A percentile compares a stretch with the other conserved stretches of the same genome.
phyloP scores from a whole-genome alignment of 1,140 invertebrate genomes.

The Parapsyche elsis region DNA sequence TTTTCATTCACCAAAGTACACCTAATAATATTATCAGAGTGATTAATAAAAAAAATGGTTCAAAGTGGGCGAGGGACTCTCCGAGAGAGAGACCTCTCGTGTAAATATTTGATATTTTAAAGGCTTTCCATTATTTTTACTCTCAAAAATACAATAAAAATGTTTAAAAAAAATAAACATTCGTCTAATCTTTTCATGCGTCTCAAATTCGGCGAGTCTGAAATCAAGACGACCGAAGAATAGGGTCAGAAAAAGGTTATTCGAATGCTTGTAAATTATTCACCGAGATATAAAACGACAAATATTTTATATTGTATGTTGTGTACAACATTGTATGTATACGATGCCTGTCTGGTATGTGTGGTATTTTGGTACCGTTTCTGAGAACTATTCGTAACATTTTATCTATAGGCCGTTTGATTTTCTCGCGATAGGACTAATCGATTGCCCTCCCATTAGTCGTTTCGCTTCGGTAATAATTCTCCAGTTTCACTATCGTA shows the following conservation, averaged over 20 bases:
- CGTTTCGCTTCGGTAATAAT: slow-evolving; percentile 6
- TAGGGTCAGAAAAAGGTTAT: neutral
- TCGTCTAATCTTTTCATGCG: no score
- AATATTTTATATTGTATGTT: no score
- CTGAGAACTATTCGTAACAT: neutral
- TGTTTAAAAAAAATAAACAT: no score
- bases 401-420: slow-evolving; percentile 16
- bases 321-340: no score
- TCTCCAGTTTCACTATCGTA: slow-evolving; percentile 3
- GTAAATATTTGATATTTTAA: slow-evolving; percentile 22
- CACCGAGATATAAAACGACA: neutral
- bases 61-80: neutral
- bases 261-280: slow-evolving; percentile 2
- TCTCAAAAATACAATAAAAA: slow-evolving; percentile 7
- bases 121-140: neutral
- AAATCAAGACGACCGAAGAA: neutral
- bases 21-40: no score
- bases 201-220: neutral
- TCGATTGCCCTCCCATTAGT: slow-evolving; percentile 6
- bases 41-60: neutral
- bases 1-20: no score
- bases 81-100: neutral
- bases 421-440: slow-evolving; percentile 15
- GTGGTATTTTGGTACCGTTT: neutral
- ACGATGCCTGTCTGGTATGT: neutral